These are phyloP conservation scores for Brachypteracias leptosomus DNA, from an alignment of 2,113 vertebrate species.

Conservation along the genomic window DNA sequence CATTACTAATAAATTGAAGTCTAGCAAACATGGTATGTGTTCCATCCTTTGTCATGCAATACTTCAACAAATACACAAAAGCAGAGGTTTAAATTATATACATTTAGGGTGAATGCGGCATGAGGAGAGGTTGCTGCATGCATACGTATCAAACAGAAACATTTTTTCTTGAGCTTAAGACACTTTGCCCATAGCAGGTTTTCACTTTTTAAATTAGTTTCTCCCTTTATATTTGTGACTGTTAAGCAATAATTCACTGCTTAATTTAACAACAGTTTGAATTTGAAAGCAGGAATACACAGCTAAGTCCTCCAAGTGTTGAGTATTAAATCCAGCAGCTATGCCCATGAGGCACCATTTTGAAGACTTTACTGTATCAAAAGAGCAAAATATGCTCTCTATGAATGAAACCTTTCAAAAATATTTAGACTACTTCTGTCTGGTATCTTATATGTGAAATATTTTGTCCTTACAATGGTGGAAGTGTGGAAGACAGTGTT, in stretches of 20 bases:
- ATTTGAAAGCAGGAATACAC: not conserved
- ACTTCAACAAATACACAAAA: not conserved
- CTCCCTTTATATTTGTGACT: not conserved
- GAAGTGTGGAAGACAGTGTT: not conserved
- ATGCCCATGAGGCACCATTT: not conserved
- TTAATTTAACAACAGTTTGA: constrained; percentile 19
- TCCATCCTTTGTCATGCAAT: not conserved
- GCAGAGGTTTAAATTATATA: not conserved
- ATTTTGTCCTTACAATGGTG: not conserved
- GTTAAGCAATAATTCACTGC: not conserved
- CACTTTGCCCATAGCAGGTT: not conserved
- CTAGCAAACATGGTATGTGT: not conserved
- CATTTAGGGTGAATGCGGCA: not conserved
- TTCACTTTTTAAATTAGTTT: not conserved
- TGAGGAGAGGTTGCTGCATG: not conserved
- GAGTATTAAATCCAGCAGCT: not conserved
- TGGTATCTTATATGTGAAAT: not conserved
- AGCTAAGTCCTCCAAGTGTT: not conserved
- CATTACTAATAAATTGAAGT: not conserved
- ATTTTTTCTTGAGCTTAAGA: not conserved
- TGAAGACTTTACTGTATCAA: not conserved
- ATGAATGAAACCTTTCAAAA: not conserved
- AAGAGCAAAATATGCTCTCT: not conserved
- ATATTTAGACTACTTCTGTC: not conserved
- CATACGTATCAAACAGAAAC: constrained; percentile 4